Percentiles rank a stretch among this genome's conserved stretches.
phyloP scores from a whole-genome alignment of 2,797 vertebrate species.

The Echiichthys vipera region DNA sequence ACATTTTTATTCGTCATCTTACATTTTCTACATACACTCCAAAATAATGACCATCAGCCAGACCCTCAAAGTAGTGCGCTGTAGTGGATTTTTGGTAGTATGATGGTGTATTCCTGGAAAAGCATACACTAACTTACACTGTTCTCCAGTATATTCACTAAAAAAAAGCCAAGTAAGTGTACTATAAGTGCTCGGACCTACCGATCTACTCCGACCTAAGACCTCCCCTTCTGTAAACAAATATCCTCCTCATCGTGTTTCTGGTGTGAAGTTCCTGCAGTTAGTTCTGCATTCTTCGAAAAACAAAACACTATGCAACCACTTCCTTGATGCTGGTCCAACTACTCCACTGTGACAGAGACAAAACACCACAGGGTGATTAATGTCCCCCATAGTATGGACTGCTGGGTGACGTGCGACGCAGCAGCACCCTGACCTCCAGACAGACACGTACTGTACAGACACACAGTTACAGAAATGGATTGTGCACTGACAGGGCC shows the following conservation, averaged over 20 bases:
- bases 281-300: slow-evolving; percentile 66
- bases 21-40: neutral
- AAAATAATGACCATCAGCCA: neutral
- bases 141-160: neutral
- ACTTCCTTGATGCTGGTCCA: slow-evolving; percentile 57
- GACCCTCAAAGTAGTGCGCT: too few species aligned
- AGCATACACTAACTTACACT: too few species aligned
- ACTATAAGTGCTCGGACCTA: neutral
- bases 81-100: neutral
- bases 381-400: slow-evolving; percentile 29
- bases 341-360: slow-evolving; percentile 5
- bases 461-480: slow-evolving; percentile 5
- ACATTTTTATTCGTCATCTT: neutral
- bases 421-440: neutral
- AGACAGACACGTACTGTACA: neutral
- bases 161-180: neutral
- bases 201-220: neutral
- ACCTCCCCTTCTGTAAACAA: neutral
- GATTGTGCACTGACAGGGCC: neutral
- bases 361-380: slow-evolving; percentile 35
- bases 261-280: neutral
- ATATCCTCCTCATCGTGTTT: neutral
- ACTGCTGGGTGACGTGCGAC: slow-evolving; percentile 1
- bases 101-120: neutral
- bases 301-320: slow-evolving; percentile 41